A percentile compares a stretch with the other conserved stretches of the same genome.
Evolutionary conservation across 2,113 vertebrate species (phyloP).

Genomic region (Leptobrachium leishanense): DNA sequence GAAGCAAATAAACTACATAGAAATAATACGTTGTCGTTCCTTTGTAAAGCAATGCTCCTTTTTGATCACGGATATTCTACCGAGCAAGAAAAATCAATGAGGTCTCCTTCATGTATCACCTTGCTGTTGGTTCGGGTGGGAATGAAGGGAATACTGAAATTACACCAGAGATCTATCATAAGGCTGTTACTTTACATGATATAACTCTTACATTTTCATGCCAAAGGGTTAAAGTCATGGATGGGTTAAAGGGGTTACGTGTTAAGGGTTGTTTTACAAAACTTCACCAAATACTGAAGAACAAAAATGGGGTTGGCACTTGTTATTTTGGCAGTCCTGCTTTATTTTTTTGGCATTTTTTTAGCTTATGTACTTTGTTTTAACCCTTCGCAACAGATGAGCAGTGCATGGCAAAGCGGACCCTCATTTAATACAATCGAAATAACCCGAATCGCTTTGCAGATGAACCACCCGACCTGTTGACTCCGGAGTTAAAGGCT

Average conservation of each 20-base stretch:
- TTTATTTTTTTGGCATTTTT: constrained; percentile 13
- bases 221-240: not conserved
- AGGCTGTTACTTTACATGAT: not conserved
- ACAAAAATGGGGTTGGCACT: constrained; percentile 71
- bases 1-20: not conserved
- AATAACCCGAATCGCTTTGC: not conserved
- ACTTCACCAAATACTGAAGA: constrained; percentile 61
- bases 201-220: not conserved
- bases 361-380: constrained; percentile 8
- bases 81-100: not conserved
- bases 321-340: constrained; percentile 47
- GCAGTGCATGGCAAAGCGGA: not conserved
- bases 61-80: not conserved
- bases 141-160: no score
- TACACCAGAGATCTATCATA: not conserved
- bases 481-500: not conserved
- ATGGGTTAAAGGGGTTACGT: not conserved
- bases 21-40: not conserved
- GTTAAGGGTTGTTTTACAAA: not conserved
- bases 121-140: no score
- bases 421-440: not conserved
- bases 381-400: not conserved
- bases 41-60: not conserved
- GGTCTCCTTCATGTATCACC: not conserved
- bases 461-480: not conserved